Evolutionary conservation across 2,888 invertebrate genomes (phyloP).

Genomic region (Tenthredo distinguenda): DNA sequence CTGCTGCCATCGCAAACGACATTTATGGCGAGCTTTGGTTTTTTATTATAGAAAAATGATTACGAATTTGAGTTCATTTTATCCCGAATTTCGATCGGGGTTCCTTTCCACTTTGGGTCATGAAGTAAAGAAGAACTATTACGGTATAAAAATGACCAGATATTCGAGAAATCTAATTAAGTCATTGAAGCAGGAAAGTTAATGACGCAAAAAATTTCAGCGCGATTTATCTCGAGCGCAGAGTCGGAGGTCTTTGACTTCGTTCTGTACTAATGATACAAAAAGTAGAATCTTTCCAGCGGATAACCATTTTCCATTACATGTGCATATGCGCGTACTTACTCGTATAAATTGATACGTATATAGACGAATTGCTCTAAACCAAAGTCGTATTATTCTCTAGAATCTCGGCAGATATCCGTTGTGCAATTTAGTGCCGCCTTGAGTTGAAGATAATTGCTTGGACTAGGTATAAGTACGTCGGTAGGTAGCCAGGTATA

Average conservation of each 20-base stretch:
- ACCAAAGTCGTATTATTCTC: neutral
- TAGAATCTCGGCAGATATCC: slow-evolving; percentile 15
- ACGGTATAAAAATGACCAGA: neutral
- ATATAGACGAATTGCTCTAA: neutral
- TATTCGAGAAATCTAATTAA: neutral
- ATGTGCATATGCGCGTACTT: neutral
- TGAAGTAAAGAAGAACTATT: neutral
- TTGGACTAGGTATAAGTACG: neutral
- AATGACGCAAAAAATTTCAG: neutral
- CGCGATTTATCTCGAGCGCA: neutral
- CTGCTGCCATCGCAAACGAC: neutral
- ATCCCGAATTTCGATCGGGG: neutral
- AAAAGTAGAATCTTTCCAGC: neutral
- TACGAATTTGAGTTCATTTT: neutral
- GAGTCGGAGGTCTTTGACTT: neutral
- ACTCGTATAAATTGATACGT: neutral
- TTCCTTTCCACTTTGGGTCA: too few relatives aligned
- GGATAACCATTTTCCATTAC: neutral
- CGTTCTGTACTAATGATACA: neutral
- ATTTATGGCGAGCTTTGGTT: neutral
- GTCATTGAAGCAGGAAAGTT: neutral
- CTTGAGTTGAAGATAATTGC: slow-evolving; percentile 28
- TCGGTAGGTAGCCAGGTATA: neutral
- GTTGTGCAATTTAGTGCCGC: slow-evolving; percentile 34
- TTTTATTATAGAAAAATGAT: neutral